phyloP scores from a whole-genome alignment of 2,888 invertebrate genomes.

The Lasioglossum oenotherae region DNA sequence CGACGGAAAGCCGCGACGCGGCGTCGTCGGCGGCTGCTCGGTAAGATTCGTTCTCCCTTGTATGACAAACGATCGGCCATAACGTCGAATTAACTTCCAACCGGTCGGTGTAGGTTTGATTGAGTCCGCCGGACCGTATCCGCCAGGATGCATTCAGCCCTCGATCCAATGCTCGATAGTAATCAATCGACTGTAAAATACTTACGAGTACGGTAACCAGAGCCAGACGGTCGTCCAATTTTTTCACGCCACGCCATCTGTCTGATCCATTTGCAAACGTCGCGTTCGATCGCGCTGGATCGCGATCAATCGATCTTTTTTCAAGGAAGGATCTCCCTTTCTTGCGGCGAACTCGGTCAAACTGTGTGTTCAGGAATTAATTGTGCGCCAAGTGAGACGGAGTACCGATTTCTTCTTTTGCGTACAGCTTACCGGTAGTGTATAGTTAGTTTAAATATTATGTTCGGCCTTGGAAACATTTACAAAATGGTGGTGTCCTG shows the following conservation, averaged over 20 bases:
- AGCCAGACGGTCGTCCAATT: slow-evolving; percentile 22
- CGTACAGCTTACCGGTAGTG: not conserved
- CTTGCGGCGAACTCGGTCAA: not conserved
- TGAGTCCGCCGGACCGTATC: slow-evolving; percentile 66
- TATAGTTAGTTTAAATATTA: not conserved
- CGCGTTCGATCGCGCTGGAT: not conserved
- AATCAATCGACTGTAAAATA: slow-evolving; percentile 59
- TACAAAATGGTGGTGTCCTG: not conserved
- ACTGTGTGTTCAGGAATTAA: not conserved
- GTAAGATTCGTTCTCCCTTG: slow-evolving; percentile 56
- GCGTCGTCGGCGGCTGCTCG: not conserved
- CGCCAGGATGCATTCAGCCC: slow-evolving; percentile 57
- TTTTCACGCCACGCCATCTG: slow-evolving; percentile 12
- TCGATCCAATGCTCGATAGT: slow-evolving; percentile 30
- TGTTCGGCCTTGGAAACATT: not conserved
- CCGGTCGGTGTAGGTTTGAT: slow-evolving; percentile 66
- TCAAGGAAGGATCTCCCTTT: not conserved
- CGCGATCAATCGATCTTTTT: not conserved
- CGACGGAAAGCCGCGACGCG: slow-evolving; percentile 30
- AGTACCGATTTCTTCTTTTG: not conserved
- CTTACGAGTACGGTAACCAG: slow-evolving; percentile 52
- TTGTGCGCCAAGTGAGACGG: not conserved
- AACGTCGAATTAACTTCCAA: slow-evolving; percentile 69
- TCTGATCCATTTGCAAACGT: slow-evolving; percentile 13
- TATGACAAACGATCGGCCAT: slow-evolving; percentile 67